Evolutionary conservation across 2,797 vertebrate species (phyloP).

Genomic region (Borostomias antarcticus): DNA sequence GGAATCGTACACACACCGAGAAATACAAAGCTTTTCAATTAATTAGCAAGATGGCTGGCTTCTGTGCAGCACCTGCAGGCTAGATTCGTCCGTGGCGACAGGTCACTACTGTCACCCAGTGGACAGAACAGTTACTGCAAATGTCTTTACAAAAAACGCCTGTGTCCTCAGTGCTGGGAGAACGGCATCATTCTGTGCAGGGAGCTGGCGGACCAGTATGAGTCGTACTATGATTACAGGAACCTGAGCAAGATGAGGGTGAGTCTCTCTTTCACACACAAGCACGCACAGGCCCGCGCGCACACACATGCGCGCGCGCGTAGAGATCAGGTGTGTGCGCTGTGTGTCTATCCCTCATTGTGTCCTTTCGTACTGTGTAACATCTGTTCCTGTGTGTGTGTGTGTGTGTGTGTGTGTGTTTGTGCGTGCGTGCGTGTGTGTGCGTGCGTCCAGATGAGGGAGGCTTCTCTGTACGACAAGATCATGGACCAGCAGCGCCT

Average conservation of each 20-base stretch:
- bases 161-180: conserved; percentile 91
- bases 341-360: background rate
- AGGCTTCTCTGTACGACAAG: conserved; percentile 97
- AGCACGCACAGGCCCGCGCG: background rate
- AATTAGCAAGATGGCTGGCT: conserved; percentile 64
- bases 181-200: conserved; percentile 97
- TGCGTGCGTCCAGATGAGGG: conserved; percentile 86
- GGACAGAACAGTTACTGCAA: conserved; percentile 32
- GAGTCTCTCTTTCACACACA: conserved; percentile 50
- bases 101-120: conserved; percentile 66
- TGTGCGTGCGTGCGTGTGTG: conserved; percentile 4
- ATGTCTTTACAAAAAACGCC: too few species aligned
- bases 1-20: conserved; percentile 52
- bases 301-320: background rate
- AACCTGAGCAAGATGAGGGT: conserved; percentile 99
- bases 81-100: background rate
- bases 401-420: background rate
- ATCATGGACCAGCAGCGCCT: conserved; percentile 98
- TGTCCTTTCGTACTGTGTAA: too few species aligned
- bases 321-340: too few species aligned
- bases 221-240: conserved; percentile 98
- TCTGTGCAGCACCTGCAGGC: conserved; percentile 41
- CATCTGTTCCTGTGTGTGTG: background rate
- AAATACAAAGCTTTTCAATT: conserved; percentile 65
- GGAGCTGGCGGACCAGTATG: conserved; percentile 96